Percentiles rank a stretch among this genome's conserved stretches.
These are phyloP conservation scores for Anoplius nigerrimus DNA, from an alignment of 2,888 invertebrate genomes.

Conservation along the genomic window DNA sequence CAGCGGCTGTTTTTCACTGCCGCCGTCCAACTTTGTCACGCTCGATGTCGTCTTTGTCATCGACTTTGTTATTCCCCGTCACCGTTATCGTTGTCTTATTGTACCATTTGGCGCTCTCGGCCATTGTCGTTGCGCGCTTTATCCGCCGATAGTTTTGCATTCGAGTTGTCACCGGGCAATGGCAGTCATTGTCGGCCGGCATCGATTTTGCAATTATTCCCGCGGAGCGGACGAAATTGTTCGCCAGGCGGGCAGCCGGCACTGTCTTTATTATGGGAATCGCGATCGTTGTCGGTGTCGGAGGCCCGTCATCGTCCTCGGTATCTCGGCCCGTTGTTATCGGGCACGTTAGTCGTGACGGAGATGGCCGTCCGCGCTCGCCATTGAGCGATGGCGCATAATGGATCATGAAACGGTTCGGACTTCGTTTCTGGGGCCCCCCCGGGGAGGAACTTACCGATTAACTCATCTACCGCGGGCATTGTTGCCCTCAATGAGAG, in stretches of 20 bases:
- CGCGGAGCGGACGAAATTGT: slow-evolving; percentile 35
- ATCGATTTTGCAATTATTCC: neutral
- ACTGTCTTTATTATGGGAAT: no score
- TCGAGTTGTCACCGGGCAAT: slow-evolving; percentile 13
- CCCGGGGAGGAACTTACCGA: slow-evolving; percentile 74
- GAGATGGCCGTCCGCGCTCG: neutral
- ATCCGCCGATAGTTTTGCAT: no score
- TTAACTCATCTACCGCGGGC: slow-evolving; percentile 74
- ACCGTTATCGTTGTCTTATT: neutral
- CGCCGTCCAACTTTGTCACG: no score
- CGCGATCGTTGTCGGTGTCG: no score
- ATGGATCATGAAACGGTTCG: slow-evolving; percentile 31
- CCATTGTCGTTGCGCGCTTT: no score
- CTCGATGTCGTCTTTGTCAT: no score
- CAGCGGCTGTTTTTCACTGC: no score
- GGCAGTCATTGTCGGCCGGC: slow-evolving; percentile 23
- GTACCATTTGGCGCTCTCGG: no score
- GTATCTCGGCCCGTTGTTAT: slow-evolving; percentile 22
- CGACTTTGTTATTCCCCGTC: neutral
- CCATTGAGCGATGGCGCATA: slow-evolving; percentile 42
- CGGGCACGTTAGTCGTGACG: slow-evolving; percentile 1
- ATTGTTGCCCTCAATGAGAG: slow-evolving; percentile 74
- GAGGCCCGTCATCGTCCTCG: slow-evolving; percentile 1
- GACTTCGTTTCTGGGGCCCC: slow-evolving; percentile 45
- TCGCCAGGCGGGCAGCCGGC: slow-evolving; percentile 23